phyloP scores from a whole-genome alignment of 2,888 invertebrate species.

The Epiblema foenella region DNA sequence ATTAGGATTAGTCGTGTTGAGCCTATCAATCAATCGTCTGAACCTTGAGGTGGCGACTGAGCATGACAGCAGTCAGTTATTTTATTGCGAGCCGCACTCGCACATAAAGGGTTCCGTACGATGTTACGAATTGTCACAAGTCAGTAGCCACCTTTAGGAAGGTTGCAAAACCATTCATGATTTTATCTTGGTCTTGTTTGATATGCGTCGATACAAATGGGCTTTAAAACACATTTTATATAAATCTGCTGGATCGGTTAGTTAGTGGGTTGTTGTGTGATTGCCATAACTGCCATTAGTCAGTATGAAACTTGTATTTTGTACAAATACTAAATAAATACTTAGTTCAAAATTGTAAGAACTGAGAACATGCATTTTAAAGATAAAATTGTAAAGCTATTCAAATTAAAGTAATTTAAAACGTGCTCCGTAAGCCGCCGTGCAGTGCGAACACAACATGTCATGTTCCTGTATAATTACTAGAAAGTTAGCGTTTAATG shows the following conservation, averaged over 20 bases:
- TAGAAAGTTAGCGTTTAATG: constrained; percentile 7
- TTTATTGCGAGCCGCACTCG: too few species aligned
- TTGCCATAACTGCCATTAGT: constrained; percentile 15
- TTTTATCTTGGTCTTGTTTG: not conserved
- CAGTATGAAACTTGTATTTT: constrained; percentile 12
- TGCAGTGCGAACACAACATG: constrained; percentile 2
- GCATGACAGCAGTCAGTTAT: too few species aligned
- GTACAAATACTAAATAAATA: not conserved
- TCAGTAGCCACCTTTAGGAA: too few species aligned
- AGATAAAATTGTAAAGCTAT: too few species aligned
- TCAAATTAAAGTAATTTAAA: constrained; percentile 13
- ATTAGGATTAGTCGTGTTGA: constrained; percentile 32
- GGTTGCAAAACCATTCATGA: too few species aligned
- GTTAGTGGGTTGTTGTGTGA: constrained; percentile 4
- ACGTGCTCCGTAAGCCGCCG: constrained; percentile 12
- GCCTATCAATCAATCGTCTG: not conserved
- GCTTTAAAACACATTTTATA: constrained; percentile 22
- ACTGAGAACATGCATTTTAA: not conserved
- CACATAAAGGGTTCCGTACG: too few species aligned
- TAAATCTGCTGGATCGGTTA: constrained; percentile 14
- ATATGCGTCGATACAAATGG: constrained; percentile 3
- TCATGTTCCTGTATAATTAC: constrained; percentile 13
- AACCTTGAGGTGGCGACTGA: too few species aligned
- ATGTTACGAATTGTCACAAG: too few species aligned
- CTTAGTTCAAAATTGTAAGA: constrained; percentile 1